A percentile compares a stretch with the other conserved stretches of the same genome.
phyloP scores from a whole-genome alignment of 2,888 invertebrate genomes.

The Drosophila setosimentum region DNA sequence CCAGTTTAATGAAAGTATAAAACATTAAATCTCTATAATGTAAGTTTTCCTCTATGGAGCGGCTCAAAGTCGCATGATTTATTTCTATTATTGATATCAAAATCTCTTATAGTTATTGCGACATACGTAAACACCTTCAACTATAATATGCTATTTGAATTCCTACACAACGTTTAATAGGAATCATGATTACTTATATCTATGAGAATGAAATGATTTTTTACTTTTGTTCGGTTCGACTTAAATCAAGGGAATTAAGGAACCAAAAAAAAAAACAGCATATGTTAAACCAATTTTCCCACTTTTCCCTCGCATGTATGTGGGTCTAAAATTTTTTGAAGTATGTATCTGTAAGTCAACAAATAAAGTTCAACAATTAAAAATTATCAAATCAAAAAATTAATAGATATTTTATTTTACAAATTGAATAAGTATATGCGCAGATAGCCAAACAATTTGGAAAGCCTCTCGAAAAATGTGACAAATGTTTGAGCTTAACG shows the following conservation, averaged over 20 bases:
- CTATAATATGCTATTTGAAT: constrained; percentile 60
- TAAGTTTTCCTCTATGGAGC: constrained; percentile 62
- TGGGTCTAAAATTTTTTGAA: constrained; percentile 74
- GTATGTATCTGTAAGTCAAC: constrained; percentile 73
- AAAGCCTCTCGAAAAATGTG: not conserved
- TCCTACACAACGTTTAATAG: constrained; percentile 54
- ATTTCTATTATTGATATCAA: constrained; percentile 60
- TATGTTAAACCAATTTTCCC: constrained; percentile 68
- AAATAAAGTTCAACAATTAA: constrained; percentile 79
- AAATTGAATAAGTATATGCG: not conserved
- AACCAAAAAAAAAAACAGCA: constrained; percentile 34
- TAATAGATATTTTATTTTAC: no score
- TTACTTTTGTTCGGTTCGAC: constrained; percentile 57
- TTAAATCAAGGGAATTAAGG: constrained; percentile 37
- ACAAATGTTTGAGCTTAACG: not conserved
- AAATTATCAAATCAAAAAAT: constrained; percentile 42
- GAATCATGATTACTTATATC: constrained; percentile 64
- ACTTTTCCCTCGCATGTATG: constrained; percentile 65
- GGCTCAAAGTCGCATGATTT: constrained; percentile 74
- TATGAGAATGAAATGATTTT: constrained; percentile 57
- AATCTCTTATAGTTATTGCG: constrained; percentile 77
- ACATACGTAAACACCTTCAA: constrained; percentile 49
- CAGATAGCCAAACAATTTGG: not conserved
- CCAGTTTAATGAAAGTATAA: constrained; percentile 57
- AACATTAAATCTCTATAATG: constrained; percentile 56